These are phyloP conservation scores for Chloromyia formosa DNA, from an alignment of 2,888 invertebrate species.

Conservation along the genomic window DNA sequence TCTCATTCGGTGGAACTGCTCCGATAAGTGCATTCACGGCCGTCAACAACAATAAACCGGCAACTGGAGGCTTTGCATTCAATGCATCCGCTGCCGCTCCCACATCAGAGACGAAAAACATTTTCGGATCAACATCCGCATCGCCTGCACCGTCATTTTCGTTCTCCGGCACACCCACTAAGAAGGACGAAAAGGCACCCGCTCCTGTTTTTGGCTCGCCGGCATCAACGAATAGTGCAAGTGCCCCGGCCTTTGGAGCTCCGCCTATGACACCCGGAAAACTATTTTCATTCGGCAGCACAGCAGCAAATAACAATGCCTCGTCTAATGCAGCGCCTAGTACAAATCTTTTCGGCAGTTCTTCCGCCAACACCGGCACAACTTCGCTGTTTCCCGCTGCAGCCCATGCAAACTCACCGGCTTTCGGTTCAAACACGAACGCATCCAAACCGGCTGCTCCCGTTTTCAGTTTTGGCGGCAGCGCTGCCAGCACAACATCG, in stretches of 20 bases:
- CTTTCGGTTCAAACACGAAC: constrained; percentile 4
- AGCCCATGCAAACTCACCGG: not conserved
- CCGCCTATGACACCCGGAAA: constrained; percentile 34
- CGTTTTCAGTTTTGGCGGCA: constrained; percentile 11
- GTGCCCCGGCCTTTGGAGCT: constrained; percentile 4
- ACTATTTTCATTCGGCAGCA: constrained; percentile 22
- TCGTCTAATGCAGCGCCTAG: not conserved
- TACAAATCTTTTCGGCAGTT: constrained; percentile 33
- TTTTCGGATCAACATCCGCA: constrained; percentile 19
- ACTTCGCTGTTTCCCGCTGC: constrained; percentile 25
- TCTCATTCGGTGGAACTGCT: constrained; percentile 10
- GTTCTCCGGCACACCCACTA: not conserved
- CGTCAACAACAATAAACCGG: constrained; percentile 13
- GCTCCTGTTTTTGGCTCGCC: constrained; percentile 5
- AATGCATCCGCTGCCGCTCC: constrained; percentile 8
- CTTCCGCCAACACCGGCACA: not conserved
- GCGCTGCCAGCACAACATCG: not conserved
- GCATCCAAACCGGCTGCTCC: constrained; percentile 4
- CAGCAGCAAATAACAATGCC: constrained; percentile 10
- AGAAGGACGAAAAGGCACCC: not conserved
- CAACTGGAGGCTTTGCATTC: constrained; percentile 26
- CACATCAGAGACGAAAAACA: not conserved
- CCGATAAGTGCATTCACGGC: constrained; percentile 28
- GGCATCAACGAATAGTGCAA: not conserved
- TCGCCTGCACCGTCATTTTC: constrained; percentile 15